Base-by-base conservation (phyloP, 2,888 invertebrate species). In the Leptogaster cylindrica region DNA sequence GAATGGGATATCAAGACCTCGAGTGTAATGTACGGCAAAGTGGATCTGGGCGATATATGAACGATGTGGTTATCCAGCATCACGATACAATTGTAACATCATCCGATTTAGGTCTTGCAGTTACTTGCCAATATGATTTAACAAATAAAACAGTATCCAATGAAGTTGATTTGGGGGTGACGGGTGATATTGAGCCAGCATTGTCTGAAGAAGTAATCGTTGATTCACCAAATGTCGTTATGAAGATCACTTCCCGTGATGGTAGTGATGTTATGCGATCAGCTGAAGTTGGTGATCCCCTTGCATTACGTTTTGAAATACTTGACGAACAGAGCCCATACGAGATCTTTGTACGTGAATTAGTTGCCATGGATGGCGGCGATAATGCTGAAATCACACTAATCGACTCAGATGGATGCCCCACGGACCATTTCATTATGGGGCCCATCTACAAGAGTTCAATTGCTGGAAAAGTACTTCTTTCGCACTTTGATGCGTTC, bases 51-150 rank as follows among this genome's bases (percentile, higher is more conserved):
- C 87, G 90, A 76, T 93, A 92, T 78, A 86, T 93, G 77, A 95
- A 94, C 81, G 95, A 95, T 81, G 93, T 94, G 70, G 92, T 95
- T 66, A 94, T 96, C 76, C 95, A 96, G 79, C 95, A 95, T 82
- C 95, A 96, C 83, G 95, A 95, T 78, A 93, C 93, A 77, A 95
- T 96, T 75, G 94, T 96, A 71, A 96, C 95, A 72, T 93, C 93
- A 71, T 93, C 94, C 55, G 95, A 96, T 86, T 86, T 96, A 75
- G 95, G 95, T 36, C 85, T 95, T 65, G 93, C 94, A 50, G 93
- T 96, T 69, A 93, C 94, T 72, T 96, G 95, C 81, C 94, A 95
- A 78, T 95, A 95, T 81, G 95, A 95, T 79, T 84, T 95, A 74
- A 93, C 93, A 74, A 95, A 95, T 81, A 95, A 95, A 83, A 94